Evolutionary conservation across 2,113 vertebrate species (phyloP).

Genomic region (Lipophrys pholis): DNA sequence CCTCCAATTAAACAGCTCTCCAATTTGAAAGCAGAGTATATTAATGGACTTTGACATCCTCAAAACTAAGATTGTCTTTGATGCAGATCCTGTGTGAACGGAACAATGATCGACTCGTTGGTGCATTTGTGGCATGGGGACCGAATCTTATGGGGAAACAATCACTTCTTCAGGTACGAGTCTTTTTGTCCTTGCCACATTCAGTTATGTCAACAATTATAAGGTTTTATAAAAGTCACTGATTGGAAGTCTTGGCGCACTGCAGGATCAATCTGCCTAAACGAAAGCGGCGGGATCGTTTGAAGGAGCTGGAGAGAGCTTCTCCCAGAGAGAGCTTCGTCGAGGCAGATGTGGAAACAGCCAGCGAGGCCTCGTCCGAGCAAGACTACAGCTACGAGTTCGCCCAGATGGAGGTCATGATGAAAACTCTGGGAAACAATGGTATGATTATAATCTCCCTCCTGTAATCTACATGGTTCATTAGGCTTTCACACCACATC

Average conservation of each 20-base stretch:
- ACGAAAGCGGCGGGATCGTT: conserved; percentile 92
- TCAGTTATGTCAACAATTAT: not conserved
- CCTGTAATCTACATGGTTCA: conserved; percentile 13
- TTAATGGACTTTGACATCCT: not conserved
- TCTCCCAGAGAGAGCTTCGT: conserved; percentile 80
- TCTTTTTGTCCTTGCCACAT: not conserved
- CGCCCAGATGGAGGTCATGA: conserved; percentile 99
- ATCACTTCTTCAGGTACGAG: conserved; percentile 97
- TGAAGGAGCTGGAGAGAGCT: conserved; percentile 93
- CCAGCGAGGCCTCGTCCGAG: conserved; percentile 98
- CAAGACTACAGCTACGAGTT: conserved; percentile 98
- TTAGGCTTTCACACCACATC: conserved; percentile 7
- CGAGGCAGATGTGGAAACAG: conserved; percentile 92
- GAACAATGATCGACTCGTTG: conserved; percentile 85
- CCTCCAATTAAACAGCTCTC: conserved; percentile 18
- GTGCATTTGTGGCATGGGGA: conserved; percentile 97
- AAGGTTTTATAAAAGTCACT: not conserved
- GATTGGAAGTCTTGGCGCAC: not conserved
- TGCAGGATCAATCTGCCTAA: conserved; percentile 95
- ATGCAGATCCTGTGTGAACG: conserved; percentile 95
- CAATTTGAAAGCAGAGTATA: conserved; percentile 9
- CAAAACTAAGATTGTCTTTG: conserved; percentile 23
- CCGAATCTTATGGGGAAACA: conserved; percentile 98
- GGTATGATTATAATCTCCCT: conserved; percentile 79
- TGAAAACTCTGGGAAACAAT: conserved; percentile 96